Percentiles rank a stretch among this genome's conserved stretches.
These are phyloP conservation scores for Zophobas morio DNA, from an alignment of 1,140 invertebrate species.

Conservation along the genomic window DNA sequence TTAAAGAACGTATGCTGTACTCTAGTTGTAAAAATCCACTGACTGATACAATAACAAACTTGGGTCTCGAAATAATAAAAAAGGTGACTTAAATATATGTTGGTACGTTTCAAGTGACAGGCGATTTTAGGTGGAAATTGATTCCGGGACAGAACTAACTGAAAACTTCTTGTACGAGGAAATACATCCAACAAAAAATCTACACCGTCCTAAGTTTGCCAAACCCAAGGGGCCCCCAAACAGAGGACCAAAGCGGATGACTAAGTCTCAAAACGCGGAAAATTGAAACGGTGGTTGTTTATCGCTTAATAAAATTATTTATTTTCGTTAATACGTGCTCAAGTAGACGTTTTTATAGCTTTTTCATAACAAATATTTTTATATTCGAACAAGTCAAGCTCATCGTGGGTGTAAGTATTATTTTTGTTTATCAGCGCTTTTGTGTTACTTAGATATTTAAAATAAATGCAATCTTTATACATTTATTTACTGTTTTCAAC, in stretches of 20 bases:
- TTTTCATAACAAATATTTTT: slow-evolving; percentile 42
- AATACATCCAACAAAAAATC: slow-evolving; percentile 93
- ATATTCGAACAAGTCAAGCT: slow-evolving; percentile 15
- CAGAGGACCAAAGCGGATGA: slow-evolving; percentile 91
- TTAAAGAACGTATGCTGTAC: slow-evolving; percentile 98
- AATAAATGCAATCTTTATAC: slow-evolving; percentile 44
- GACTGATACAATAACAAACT: slow-evolving; percentile 82
- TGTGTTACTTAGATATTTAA: slow-evolving; percentile 30
- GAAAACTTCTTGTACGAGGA: slow-evolving; percentile 93
- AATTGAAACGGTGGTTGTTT: slow-evolving; percentile 21
- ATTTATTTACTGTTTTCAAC: slow-evolving; percentile 28
- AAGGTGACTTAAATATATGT: slow-evolving; percentile 75
- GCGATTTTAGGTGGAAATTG: slow-evolving; percentile 89
- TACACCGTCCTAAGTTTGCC: slow-evolving; percentile 92
- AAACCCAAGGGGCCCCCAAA: slow-evolving; percentile 96
- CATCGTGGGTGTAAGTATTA: slow-evolving; percentile 23
- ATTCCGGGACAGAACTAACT: slow-evolving; percentile 89
- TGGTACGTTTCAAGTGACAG: not conserved
- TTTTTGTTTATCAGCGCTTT: slow-evolving; percentile 23
- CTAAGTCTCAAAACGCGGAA: slow-evolving; percentile 72
- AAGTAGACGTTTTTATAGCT: slow-evolving; percentile 36
- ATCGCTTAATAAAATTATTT: slow-evolving; percentile 42
- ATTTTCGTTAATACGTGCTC: slow-evolving; percentile 24
- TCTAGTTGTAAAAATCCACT: slow-evolving; percentile 95
- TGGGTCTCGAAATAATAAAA: slow-evolving; percentile 84